Conservation (phyloP, 2,797 vertebrate genomes). For the Pygocentrus nattereri region DNA sequence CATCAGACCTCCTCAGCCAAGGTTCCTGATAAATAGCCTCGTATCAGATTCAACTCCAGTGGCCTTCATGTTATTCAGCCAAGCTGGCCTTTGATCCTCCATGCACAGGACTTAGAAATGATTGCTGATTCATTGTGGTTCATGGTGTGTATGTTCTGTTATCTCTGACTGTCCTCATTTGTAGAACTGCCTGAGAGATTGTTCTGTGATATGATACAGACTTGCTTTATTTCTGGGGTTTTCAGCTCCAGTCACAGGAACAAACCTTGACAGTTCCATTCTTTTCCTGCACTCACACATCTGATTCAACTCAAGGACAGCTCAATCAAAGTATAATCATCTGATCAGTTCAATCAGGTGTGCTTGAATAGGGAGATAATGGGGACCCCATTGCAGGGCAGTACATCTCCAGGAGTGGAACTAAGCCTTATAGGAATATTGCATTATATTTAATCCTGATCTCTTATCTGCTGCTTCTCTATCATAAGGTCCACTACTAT, state of each 20-base stretch:
- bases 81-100: constrained; percentile 56
- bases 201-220: background rate
- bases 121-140: background rate
- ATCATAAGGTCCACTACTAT: background rate
- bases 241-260: background rate
- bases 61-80: constrained; percentile 20
- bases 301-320: background rate
- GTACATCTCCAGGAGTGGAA: background rate
- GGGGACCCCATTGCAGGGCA: background rate
- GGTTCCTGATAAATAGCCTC: constrained; percentile 7
- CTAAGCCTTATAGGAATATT: background rate
- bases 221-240: background rate
- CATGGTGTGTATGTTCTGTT: background rate
- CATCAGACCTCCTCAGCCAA: constrained; percentile 37
- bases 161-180: background rate
- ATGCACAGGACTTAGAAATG: constrained; percentile 18
- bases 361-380: background rate
- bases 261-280: background rate
- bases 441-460: background rate
- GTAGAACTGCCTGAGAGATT: background rate
- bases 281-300: background rate
- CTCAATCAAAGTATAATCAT: background rate
- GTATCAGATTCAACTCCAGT: constrained; percentile 34
- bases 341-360: background rate
- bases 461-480: background rate